These are phyloP conservation scores for Thaumetopoea pityocampa DNA, from an alignment of 1,140 invertebrate species.

Conservation along the genomic window DNA sequence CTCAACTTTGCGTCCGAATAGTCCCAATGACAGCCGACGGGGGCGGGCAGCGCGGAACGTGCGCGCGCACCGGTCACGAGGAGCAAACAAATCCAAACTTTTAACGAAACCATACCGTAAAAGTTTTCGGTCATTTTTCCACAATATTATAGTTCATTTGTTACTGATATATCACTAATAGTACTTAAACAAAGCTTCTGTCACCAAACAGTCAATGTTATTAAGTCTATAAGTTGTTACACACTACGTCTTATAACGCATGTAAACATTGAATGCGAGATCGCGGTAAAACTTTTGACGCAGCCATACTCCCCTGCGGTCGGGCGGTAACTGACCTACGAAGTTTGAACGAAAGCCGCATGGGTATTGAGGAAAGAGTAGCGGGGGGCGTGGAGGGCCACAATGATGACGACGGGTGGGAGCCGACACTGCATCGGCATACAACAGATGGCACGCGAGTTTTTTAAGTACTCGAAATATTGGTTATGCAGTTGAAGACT, in stretches of 20 bases:
- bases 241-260: slow-evolving; percentile 56
- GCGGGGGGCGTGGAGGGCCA: slow-evolving; percentile 41
- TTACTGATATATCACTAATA: slow-evolving; percentile 46
- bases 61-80: slow-evolving; percentile 63
- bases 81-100: slow-evolving; percentile 71
- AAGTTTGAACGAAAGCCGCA: slow-evolving; percentile 75
- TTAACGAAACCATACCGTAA: slow-evolving; percentile 67
- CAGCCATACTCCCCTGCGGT: slow-evolving; percentile 73
- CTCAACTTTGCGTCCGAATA: slow-evolving; percentile 76
- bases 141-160: slow-evolving; percentile 66
- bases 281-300: slow-evolving; percentile 69
- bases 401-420: slow-evolving; percentile 56
- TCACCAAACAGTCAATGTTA: slow-evolving; percentile 47
- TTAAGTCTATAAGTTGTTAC: slow-evolving; percentile 47
- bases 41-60: slow-evolving; percentile 74
- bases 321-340: slow-evolving; percentile 77
- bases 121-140: slow-evolving; percentile 62
- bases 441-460: slow-evolving; percentile 74
- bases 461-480: slow-evolving; percentile 67
- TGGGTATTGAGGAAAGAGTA: slow-evolving; percentile 53
- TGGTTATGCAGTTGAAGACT: slow-evolving; percentile 66
- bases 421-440: slow-evolving; percentile 64
- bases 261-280: slow-evolving; percentile 70
- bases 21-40: slow-evolving; percentile 82
- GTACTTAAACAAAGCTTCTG: slow-evolving; percentile 42